phyloP scores from a whole-genome alignment of 1,140 invertebrate species.

The Conus betulinus region DNA sequence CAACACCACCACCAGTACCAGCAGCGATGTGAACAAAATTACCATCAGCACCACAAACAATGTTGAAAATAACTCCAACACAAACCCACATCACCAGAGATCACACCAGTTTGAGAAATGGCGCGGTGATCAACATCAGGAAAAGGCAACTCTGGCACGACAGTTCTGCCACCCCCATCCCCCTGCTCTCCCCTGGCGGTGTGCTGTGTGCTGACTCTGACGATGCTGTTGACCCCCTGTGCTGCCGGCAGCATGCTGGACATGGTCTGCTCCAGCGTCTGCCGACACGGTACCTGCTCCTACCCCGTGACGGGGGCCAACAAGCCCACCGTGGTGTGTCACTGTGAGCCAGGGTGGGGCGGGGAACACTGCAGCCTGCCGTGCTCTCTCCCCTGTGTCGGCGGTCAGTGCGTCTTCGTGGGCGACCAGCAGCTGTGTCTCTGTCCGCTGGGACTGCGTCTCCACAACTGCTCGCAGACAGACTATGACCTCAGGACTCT shows the following conservation, averaged over 20 bases:
- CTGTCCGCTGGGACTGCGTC: neutral
- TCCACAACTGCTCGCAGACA: neutral
- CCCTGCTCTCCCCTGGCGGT: no score
- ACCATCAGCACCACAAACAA: neutral
- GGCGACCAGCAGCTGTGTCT: neutral
- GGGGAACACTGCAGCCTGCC: conserved; percentile 19
- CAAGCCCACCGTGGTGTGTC: neutral
- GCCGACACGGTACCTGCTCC: conserved; percentile 16
- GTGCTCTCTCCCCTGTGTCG: neutral
- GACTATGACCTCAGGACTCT: neutral
- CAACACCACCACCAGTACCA: neutral
- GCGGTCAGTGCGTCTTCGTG: neutral
- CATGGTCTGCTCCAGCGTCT: conserved; percentile 12
- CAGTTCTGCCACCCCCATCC: neutral
- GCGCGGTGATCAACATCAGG: neutral
- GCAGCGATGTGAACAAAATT: neutral
- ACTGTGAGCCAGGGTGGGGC: conserved; percentile 17
- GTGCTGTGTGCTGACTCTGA: neutral
- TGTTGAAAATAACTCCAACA: neutral
- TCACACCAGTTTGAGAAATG: neutral
- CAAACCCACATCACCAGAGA: neutral
- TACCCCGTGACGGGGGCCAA: neutral
- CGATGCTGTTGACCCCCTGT: neutral
- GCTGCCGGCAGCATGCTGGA: neutral
- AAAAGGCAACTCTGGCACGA: neutral